A percentile compares a stretch with the other conserved stretches of the same genome.
These are phyloP conservation scores for Catalaphyllia jardinei DNA, from an alignment of 64 coral and sea anemone species.

Conservation along the genomic window DNA sequence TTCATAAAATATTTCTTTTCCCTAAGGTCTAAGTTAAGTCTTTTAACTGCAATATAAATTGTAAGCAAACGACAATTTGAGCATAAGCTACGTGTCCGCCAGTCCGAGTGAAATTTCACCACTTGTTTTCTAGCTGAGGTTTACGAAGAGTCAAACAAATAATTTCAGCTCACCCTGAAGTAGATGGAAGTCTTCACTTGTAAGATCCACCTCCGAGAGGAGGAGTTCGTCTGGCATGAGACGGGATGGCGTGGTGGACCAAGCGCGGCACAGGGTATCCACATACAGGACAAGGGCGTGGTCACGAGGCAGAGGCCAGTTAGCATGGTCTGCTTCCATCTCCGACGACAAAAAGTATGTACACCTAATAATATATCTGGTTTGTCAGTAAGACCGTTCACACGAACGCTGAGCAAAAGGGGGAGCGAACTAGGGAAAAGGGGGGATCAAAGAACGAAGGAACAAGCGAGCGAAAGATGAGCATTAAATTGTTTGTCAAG, in stretches of 20 bases:
- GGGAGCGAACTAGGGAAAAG: too few species aligned
- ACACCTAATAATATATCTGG: constrained; percentile 44
- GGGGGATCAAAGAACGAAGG: too few species aligned
- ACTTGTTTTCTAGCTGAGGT: too few species aligned
- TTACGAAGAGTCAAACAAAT: too few species aligned
- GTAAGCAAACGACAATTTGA: too few species aligned
- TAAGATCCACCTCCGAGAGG: constrained; percentile 55
- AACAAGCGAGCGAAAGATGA: too few species aligned
- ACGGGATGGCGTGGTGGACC: constrained; percentile 80
- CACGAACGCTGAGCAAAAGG: not conserved
- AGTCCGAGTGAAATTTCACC: too few species aligned
- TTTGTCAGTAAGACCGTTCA: not conserved
- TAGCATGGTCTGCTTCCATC: constrained; percentile 79
- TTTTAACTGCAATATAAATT: too few species aligned
- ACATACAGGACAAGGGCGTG: constrained; percentile 80
- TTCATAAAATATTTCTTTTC: too few species aligned
- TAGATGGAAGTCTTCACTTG: constrained; percentile 47
- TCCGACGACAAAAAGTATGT: constrained; percentile 72
- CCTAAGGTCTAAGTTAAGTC: too few species aligned
- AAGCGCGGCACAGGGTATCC: constrained; percentile 68
- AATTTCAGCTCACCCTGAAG: constrained; percentile 53
- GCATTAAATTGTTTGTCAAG: too few species aligned
- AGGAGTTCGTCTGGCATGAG: constrained; percentile 86
- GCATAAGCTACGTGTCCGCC: too few species aligned
- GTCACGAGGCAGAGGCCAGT: constrained; percentile 85